A percentile compares a stretch with the other conserved stretches of the same genome.
These are phyloP conservation scores for Drosophila insularis DNA, from an alignment of 1,140 invertebrate species.

Conservation along the genomic window DNA sequence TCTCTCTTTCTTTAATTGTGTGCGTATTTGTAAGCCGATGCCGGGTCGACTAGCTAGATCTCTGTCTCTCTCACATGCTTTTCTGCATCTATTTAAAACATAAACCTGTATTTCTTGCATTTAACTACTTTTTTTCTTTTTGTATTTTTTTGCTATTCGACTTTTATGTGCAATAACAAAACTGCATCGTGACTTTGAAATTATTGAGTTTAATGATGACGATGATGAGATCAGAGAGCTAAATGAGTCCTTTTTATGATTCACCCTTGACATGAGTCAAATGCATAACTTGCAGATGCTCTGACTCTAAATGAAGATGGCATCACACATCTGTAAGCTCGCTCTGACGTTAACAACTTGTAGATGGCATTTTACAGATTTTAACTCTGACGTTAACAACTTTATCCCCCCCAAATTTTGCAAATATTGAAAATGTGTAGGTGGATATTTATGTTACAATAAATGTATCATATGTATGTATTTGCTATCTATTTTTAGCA, in stretches of 20 bases:
- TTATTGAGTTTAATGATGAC: neutral
- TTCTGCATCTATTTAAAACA: constrained; percentile 1
- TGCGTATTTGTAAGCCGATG: neutral
- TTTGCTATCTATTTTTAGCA: neutral
- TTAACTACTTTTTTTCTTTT: too few relatives aligned
- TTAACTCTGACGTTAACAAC: neutral
- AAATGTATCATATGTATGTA: neutral
- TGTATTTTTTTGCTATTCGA: constrained; percentile 17
- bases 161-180: constrained; percentile 28
- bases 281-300: neutral
- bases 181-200: constrained; percentile 40
- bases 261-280: neutral
- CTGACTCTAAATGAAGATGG: neutral
- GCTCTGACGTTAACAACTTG: neutral
- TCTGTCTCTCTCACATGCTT: neutral
- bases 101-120: constrained; percentile 39
- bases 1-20: neutral
- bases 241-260: constrained; percentile 3
- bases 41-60: neutral
- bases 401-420: neutral
- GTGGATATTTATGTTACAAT: neutral
- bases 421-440: neutral
- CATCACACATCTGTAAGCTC: neutral
- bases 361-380: neutral
- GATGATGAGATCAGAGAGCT: constrained; percentile 18